phyloP scores from a whole-genome alignment of 2,113 vertebrate genomes.

The Leuciscus idus region DNA sequence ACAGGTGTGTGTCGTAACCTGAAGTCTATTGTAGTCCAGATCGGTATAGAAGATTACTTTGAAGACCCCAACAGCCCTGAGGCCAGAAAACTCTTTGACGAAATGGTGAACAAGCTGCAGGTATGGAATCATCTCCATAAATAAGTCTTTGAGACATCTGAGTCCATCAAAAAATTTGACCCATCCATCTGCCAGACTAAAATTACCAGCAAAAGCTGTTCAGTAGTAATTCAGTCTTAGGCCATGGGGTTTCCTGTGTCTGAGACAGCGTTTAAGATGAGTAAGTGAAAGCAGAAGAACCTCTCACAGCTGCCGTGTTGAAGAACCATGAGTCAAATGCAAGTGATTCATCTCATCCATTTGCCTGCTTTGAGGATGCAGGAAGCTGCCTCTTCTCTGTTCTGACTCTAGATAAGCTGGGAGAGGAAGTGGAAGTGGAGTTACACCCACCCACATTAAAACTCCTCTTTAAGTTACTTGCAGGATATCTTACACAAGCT shows the following conservation, averaged over 20 bases:
- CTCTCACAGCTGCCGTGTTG: not conserved
- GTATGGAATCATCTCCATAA: slow-evolving; percentile 65
- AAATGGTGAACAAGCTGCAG: slow-evolving; percentile 99
- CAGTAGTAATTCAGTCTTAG: slow-evolving; percentile 1
- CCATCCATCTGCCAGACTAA: slow-evolving; percentile 34
- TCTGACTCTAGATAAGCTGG: slow-evolving; percentile 16
- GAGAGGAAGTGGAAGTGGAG: slow-evolving; percentile 17
- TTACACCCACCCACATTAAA: slow-evolving; percentile 17
- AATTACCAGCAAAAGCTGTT: slow-evolving; percentile 33
- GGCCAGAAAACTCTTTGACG: slow-evolving; percentile 95
- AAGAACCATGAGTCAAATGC: slow-evolving; percentile 46
- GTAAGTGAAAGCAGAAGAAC: slow-evolving; percentile 36
- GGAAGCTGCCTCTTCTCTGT: slow-evolving; percentile 33
- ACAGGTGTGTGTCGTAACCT: slow-evolving; percentile 95
- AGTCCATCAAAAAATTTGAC: not conserved
- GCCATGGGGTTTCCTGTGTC: slow-evolving; percentile 52
- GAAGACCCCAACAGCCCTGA: slow-evolving; percentile 96
- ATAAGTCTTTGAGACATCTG: not conserved
- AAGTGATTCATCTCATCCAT: slow-evolving; percentile 46
- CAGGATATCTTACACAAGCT: slow-evolving; percentile 28
- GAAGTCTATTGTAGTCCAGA: slow-evolving; percentile 97
- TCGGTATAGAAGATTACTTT: slow-evolving; percentile 97
- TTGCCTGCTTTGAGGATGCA: slow-evolving; percentile 10
- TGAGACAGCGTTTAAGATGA: slow-evolving; percentile 25
- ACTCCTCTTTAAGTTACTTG: slow-evolving; percentile 15